Evolutionary conservation across 2,797 vertebrate species (phyloP), one percentile per base, ranked within the genome.

Genomic region (Heteromormyrus szaboi): DNA sequence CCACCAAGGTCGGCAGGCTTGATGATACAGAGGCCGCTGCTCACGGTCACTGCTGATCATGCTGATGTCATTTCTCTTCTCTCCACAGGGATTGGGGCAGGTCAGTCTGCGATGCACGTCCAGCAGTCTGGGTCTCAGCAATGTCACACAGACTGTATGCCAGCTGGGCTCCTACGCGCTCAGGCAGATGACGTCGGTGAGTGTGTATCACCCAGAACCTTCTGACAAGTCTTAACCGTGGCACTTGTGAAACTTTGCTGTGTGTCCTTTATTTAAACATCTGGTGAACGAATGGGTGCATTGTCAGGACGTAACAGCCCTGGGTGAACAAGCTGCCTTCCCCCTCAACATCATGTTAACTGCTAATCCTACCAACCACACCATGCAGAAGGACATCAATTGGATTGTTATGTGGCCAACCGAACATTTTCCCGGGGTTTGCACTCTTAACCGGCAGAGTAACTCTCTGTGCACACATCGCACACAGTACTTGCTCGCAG

Each of bases 121-220:
- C 68, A 88, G 88, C 56, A 85, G 72, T 46, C 86, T 54, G 51
- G 81, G 12, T 41, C 19, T 41, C 22, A 81, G 54, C 51, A 89
- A 88, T n/a, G 0, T 89, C 86, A 91, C 88, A 4, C 17, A 51
- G 22, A 91, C 91, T n/a, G 51, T 59, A 6, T 92, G 91, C 89
- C 88, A 54, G 19, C 86, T 91, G 41, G 79, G 90, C 1, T 65
- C 89, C 8, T 56, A 44, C 4, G n/a, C 90, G 1, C 85, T 92
- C 62, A 88, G 89, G 53, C 81, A 89, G 19, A 88, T n/a, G 50
- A 88, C 54, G 29, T 88, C 83, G 87, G 92, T 91, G 54, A 89
- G 86, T 87, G 19, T 54, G 46, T 4, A n/a, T 54, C 25, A 54
- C 62, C 84, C 8, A 37, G 11, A 72, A 72, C 29, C 17, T 79